Evolutionary conservation across 2,797 vertebrate species (phyloP).

Genomic region (Onychomys leucogaster): DNA sequence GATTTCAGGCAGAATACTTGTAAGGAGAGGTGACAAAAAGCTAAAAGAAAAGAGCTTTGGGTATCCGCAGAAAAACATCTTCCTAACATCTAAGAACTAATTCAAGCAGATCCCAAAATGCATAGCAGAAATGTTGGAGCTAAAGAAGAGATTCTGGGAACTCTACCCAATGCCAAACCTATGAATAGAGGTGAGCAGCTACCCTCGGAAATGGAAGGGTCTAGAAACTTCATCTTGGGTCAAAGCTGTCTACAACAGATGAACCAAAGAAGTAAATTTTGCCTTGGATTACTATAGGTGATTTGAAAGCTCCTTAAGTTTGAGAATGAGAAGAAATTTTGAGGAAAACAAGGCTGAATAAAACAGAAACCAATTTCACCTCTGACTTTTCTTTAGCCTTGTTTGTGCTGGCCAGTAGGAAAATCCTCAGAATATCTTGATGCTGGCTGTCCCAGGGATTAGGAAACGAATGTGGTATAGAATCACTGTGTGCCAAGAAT

Average conservation of each 20-base stretch:
- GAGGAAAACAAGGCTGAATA: constrained; percentile 33
- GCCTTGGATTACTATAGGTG: constrained; percentile 6
- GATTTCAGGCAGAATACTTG: background rate
- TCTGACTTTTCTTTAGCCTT: constrained; percentile 67
- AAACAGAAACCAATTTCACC: constrained; percentile 60
- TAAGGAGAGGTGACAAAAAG: background rate
- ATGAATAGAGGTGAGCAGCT: background rate
- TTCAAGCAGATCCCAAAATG: background rate
- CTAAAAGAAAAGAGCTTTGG: background rate
- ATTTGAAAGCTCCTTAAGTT: background rate
- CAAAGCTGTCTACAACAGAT: constrained; percentile 2
- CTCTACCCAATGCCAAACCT: background rate
- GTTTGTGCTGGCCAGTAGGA: constrained; percentile 36
- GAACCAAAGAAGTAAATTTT: background rate
- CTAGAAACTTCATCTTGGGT: background rate
- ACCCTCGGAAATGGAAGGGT: background rate
- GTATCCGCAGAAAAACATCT: background rate
- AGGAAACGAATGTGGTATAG: constrained; percentile 4
- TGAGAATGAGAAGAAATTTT: background rate
- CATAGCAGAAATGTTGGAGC: background rate
- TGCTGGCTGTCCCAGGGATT: constrained; percentile 35
- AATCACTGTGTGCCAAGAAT: background rate
- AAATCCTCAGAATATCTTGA: constrained; percentile 50
- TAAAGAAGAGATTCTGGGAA: background rate
- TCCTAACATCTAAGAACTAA: background rate